Base-by-base conservation (phyloP, 2,797 vertebrate species). In the Cryptoprocta ferox region DNA sequence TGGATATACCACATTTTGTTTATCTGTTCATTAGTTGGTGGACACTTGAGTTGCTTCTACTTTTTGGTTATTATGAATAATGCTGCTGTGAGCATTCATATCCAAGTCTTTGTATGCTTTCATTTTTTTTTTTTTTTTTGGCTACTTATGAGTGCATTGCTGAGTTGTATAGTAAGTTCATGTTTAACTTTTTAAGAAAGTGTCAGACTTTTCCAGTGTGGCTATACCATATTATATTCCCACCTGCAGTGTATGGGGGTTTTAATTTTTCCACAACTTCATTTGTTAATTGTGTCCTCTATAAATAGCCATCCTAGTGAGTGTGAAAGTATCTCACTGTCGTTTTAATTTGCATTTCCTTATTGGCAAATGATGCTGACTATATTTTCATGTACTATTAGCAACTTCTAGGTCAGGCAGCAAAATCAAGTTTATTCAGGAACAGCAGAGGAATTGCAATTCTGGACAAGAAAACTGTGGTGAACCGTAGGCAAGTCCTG, bases 161-260 rank as follows among this genome's bases (percentile, higher is more conserved):
- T 91, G 70, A 35, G 21, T 85, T 90, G 50, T 86, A 42, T 63
- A 78, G 12, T 87, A 70, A 80, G 39, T 68, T 89, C 12, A 30
- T 56, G 56, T 94, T 89, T 76, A 89, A 81, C 48, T 68, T 83
- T 82, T 92, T 76, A 83, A 78, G n/a, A 63, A 90, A 85, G 37
- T 76, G n/a, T 50, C 50, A 19, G 75, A 94, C 59, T 82, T 94
- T 91, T 61, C 48, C 5, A 61, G 0, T 73, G 21, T 82, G 61
- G 12, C 50, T 42, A 5, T 82, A 82, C 30, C 30, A 68, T 73
- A 68, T 73, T 66, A 66, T n/a, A 50, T 45, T 90, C 76, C 48
- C n/a, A 80, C 32, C 39, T 85, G 79, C 73, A 70, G 13, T 65
- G 26, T 75, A 32, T 68, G 48, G 15, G 37, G 21, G 35, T 90